Conservation (phyloP, 2,113 vertebrate genomes). For the Scatophagus argus region DNA sequence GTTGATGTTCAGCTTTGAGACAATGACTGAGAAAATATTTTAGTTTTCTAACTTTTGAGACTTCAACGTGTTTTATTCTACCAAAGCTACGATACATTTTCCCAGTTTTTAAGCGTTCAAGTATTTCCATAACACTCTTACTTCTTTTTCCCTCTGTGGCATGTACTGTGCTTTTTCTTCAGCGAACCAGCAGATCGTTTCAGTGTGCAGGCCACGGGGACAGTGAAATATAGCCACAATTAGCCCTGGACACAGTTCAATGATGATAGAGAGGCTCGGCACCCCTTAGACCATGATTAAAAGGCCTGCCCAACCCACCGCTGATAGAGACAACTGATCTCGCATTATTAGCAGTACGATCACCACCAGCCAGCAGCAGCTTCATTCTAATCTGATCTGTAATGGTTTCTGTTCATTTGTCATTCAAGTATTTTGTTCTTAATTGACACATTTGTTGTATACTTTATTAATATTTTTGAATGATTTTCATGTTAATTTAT, state of each 20-base stretch:
- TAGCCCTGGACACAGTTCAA: constrained; percentile 97
- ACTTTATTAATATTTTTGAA: not conserved
- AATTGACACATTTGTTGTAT: constrained; percentile 31
- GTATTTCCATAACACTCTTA: not conserved
- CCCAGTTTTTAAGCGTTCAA: not conserved
- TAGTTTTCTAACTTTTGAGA: not conserved
- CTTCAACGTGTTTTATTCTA: not conserved
- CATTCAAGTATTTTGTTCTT: constrained; percentile 44
- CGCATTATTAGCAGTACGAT: constrained; percentile 93
- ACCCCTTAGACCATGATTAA: constrained; percentile 98
- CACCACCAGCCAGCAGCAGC: constrained; percentile 77
- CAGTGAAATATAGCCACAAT: constrained; percentile 99
- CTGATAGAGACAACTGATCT: constrained; percentile 98
- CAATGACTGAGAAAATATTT: not conserved
- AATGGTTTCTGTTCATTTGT: constrained; percentile 75
- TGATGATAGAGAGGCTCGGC: constrained; percentile 94
- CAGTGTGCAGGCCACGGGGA: constrained; percentile 83
- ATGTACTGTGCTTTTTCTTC: constrained; percentile 28
- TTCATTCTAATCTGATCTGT: constrained; percentile 87
- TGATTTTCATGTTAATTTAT: not conserved
- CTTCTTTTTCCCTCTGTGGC: not conserved
- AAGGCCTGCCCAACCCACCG: constrained; percentile 90
- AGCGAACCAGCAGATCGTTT: constrained; percentile 75
- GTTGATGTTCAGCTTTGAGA: too few relatives aligned
- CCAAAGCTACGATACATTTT: not conserved